Base-by-base conservation (phyloP, 2,113 vertebrate species). In the Perognathus longimembris region DNA sequence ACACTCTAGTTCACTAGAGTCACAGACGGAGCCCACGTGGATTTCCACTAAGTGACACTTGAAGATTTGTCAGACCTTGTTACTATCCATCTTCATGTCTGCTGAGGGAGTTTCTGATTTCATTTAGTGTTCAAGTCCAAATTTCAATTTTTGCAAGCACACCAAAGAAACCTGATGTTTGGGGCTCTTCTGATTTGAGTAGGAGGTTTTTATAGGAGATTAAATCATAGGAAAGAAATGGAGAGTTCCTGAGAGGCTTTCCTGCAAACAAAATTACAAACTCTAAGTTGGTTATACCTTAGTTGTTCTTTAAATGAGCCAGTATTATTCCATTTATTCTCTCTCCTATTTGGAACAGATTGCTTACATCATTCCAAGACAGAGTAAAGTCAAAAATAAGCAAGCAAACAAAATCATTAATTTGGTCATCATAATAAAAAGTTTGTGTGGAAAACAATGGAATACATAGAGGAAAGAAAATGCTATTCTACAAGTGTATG, bases 1-100 rank as follows among this genome's bases (percentile, higher is more conserved):
- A 67, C 75, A 73, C 20, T 89, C 89, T 70, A 1, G 0, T 94
- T 94, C 93, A 85, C 87, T 93, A 36, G 92, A 61, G 59, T 92
- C 42, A 3, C 61, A 90, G 32, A 71, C 57, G 26, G 75, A 94
- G 89, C 42, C 50, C 34, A 91, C 75, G 81, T 36, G n/a, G 42
- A 36, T 93, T 94, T 95, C 59, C 66, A 63, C 28, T 73, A 92
- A 95, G 54, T 21, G 77, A 18, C 30, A 18, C 18, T 40, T 45
- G 79, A 69, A 59, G 81, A 22, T 73, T 89, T 50, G 34, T 74
- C 76, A 85, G 87, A 77, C 40, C 32, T 77, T 45, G 34, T 79
- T 80, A 76, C 76, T 84, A 71, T 30, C 59, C n/a, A 50, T 28
- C 61, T 71, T 57, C 54, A 18, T 21, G 4, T 69, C 12, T 74